Base-by-base conservation (phyloP, 2,888 invertebrate species). In the Artemia sinica region DNA sequence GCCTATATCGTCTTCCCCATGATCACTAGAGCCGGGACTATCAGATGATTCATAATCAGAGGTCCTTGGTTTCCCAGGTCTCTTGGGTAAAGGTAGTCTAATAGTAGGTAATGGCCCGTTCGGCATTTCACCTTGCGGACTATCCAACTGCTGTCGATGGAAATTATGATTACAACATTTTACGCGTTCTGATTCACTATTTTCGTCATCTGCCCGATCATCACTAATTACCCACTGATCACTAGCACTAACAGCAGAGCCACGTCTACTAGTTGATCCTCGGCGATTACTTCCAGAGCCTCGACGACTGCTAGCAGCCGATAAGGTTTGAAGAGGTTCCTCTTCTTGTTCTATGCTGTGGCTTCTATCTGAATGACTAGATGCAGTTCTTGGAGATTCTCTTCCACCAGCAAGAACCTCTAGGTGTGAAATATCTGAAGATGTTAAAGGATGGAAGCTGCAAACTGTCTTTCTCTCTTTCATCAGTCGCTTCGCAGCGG, bases 21-120 rank as follows among this genome's bases (percentile, higher is more conserved):
- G 76, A 71, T 79, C 78, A 73, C 78, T 78, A 69, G 77, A 77
- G 73, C 77, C 78, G 10, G 79, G 79, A 6, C 79, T 79, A 73
- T 79, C 79, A 71, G 76, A 77, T 73, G 78, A 79, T 72, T 79
- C 79, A 71, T 74, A 75, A 69, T 75, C 75, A 12, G 75, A 75
- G 11, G 74, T 74, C 13, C 70, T 65, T 1, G 69, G 69, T 48
- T 69, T 69, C 18, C 49, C 67, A 13, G 48, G 1, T 50, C 28
- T 68, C 14, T 63, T 71, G 71, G 13, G 72, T 71, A 65, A 71
- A 8, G 58, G 58, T 8, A 58, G 58, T 10, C 58, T 7, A 18
- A 58, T 58, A n/a, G 58, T 58, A n/a, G 58, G 58, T 14, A 58
- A 18, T 58, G 18, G 14, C 18, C 58, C 58, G 18, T 58, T 58